Base-by-base conservation (phyloP, 2,113 vertebrate genomes). In the Rhabdornis inornatus region DNA sequence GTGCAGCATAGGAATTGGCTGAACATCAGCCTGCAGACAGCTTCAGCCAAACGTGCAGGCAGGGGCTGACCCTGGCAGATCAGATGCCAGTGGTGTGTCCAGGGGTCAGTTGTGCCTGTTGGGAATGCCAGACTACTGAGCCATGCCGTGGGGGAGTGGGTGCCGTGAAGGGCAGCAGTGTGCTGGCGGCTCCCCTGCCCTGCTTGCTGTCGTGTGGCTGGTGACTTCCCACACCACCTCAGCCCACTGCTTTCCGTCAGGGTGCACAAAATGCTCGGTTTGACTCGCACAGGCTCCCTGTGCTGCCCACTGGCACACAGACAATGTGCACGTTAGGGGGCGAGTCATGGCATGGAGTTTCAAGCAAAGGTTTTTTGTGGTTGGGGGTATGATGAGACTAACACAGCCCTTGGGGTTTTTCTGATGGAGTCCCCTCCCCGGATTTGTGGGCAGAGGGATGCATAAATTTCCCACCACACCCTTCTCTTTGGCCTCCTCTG, bases 241-340 rank as follows among this genome's bases (percentile, higher is more conserved):
- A 79, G 35, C 47, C 44, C 65, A 6, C n/a, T 11, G 0, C 18
- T 77, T 50, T 87, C 77, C 15, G 5, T 21, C 13, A 18, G 53
- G 9, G 8, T 4, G 10, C 12, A 10, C 24, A 18, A 6, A 21
- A 1, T 0, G 47, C 56, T 84, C 16, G 5, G 16, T 60, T 75
- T 0, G 0, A 45, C 14, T 37, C 4, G 6, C 49, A 30, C n/a
- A 16, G 42, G 18, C 11, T 63, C 28, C 56, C 35, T 2, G 0
- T 59, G 57, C 44, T 45, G 2, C 71, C 40, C 76, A 24, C 80
- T 17, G 53, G 60, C 39, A 71, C 35, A 15, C 0, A 4, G 83
- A 49, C 39, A 42, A 50, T 49, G 25, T 6, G 13, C 2, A 0
- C 19, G 8, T 24, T 22, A 33, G 2, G 1, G 47, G 2, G 11